Percentiles rank a stretch among this genome's conserved stretches.
Conservation (phyloP, 1,140 invertebrate genomes). For the Lepidurus apus region DNA sequence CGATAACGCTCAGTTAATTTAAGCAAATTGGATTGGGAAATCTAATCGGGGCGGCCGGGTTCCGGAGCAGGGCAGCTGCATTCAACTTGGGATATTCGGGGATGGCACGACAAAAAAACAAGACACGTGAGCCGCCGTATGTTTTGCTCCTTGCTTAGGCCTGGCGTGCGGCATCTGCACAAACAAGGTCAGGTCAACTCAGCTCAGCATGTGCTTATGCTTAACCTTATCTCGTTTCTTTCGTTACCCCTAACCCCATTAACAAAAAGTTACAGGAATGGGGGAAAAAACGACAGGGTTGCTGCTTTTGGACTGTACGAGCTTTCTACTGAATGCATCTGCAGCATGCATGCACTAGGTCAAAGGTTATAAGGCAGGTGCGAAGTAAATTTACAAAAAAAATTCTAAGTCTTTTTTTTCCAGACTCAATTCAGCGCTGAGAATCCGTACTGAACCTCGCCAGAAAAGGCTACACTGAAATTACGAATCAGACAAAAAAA, state of each 20-base stretch:
- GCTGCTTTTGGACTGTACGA: neutral
- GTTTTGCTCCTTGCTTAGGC: neutral
- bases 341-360: conserved; percentile 9
- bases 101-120: neutral
- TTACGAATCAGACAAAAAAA: neutral
- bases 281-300: conserved; percentile 1
- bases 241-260: conserved; percentile 6
- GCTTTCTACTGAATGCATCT: neutral
- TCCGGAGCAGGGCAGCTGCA: conserved; percentile 1
- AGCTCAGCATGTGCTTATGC: neutral
- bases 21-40: neutral
- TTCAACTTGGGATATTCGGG: neutral
- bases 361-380: conserved; percentile 3
- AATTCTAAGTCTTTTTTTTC: too few species aligned
- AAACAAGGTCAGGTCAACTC: conserved; percentile 14
- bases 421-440: too few species aligned
- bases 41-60: neutral
- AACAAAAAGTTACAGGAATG: neutral
- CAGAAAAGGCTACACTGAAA: neutral
- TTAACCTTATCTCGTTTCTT: conserved; percentile 20
- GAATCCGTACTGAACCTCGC: too few species aligned
- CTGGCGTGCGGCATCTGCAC: neutral
- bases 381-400: neutral
- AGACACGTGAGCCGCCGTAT: neutral
- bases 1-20: neutral